Evolutionary conservation across 2,888 invertebrate species (phyloP).

Genomic region (Hedya salicella): DNA sequence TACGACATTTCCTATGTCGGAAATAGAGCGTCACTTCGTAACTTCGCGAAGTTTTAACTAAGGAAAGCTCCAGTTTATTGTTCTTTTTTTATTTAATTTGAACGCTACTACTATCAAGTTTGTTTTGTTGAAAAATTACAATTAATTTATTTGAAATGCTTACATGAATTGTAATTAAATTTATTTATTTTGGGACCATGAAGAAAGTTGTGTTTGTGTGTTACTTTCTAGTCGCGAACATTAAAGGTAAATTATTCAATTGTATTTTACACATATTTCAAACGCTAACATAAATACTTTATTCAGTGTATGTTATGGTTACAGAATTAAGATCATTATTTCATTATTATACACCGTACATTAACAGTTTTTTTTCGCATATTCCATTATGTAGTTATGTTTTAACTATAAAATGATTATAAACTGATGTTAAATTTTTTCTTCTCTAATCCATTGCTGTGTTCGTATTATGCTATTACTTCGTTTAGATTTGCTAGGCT

Average conservation of each 20-base stretch:
- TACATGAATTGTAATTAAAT: constrained; percentile 39
- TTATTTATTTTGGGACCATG: constrained; percentile 55
- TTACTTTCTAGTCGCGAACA: constrained; percentile 58
- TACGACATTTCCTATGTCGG: constrained; percentile 42
- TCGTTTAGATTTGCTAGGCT: too few relatives aligned
- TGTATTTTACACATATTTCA: neutral
- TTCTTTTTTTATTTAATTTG: too few relatives aligned
- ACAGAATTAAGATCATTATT: too few relatives aligned
- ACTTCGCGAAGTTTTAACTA: constrained; percentile 2
- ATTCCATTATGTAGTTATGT: too few relatives aligned
- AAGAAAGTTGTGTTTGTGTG: constrained; percentile 55
- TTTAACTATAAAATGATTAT: too few relatives aligned
- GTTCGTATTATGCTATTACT: too few relatives aligned
- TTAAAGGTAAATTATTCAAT: constrained; percentile 61
- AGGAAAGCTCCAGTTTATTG: neutral
- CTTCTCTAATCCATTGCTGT: too few relatives aligned
- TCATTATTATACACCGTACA: too few relatives aligned
- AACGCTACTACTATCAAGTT: neutral
- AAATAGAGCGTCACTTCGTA: neutral
- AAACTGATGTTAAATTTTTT: too few relatives aligned
- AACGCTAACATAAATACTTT: neutral
- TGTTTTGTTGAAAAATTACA: neutral
- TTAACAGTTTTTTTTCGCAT: too few relatives aligned
- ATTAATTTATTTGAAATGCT: neutral
- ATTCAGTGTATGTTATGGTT: too few relatives aligned